Evolutionary conservation across 2,888 invertebrate genomes (phyloP).

Genomic region (Lepidocyrtoides sp.): DNA sequence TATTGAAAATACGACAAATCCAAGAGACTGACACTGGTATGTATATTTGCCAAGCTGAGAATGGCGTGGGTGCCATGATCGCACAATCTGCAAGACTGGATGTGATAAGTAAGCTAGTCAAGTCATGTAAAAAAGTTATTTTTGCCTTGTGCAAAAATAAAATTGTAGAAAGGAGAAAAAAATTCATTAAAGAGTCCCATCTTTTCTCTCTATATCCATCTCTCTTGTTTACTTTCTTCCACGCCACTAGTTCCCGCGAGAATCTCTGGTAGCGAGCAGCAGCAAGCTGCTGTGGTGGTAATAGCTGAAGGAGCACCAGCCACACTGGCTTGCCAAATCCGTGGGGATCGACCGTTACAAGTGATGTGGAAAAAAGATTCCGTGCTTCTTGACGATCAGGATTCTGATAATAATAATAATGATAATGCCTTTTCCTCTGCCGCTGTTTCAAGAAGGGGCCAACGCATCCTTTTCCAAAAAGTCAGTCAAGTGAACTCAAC

Average conservation of each 20-base stretch:
- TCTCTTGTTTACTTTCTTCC: constrained; percentile 7
- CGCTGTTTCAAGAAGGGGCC: neutral
- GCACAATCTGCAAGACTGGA: constrained; percentile 86
- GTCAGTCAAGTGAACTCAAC: constrained; percentile 77
- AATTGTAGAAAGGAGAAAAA: neutral
- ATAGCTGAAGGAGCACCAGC: constrained; percentile 83
- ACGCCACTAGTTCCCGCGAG: constrained; percentile 82
- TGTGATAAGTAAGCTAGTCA: constrained; percentile 86
- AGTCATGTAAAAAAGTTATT: too few species aligned
- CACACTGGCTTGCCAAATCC: constrained; percentile 81
- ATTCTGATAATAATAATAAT: too few species aligned
- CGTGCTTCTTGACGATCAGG: constrained; percentile 1
- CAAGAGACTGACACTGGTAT: constrained; percentile 86
- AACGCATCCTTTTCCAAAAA: constrained; percentile 36
- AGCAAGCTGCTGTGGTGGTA: constrained; percentile 43
- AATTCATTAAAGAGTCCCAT: constrained; percentile 22
- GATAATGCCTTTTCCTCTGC: neutral
- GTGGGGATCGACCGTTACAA: constrained; percentile 83
- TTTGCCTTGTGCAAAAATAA: too few species aligned
- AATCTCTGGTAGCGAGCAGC: constrained; percentile 80
- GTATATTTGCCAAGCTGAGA: constrained; percentile 87
- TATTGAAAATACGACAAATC: constrained; percentile 83
- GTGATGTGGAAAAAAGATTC: constrained; percentile 82
- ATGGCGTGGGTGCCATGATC: constrained; percentile 86
- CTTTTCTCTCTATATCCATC: neutral